Evolutionary conservation across 2,888 invertebrate genomes (phyloP), one percentile per base, ranked within the genome.

Genomic region (Halictus quadricinctus): DNA sequence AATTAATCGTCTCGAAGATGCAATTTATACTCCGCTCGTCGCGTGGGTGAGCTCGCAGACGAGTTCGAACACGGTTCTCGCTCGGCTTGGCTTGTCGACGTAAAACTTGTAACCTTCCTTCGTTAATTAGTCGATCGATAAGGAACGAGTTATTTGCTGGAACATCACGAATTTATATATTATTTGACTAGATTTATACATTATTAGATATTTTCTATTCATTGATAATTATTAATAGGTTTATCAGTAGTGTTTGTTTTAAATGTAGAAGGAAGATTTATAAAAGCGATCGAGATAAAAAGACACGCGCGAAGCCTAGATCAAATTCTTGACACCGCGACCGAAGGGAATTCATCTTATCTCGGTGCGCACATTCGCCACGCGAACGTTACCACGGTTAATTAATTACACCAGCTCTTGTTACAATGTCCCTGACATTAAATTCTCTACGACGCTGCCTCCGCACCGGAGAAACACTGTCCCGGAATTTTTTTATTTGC

Each of bases 381-480:
- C 74, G 50, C 79, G 79, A 83, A 76, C 80, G 79, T 74, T 72
- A 21, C 81, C 48, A 54, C 75, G 77, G 41, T 80, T 84, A 80
- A 88, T 83, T 88, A 90, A 89, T 88, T 87, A 89, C 58, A 89
- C 58, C 70, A 75, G 50, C 81, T 82, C 43, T 72, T 64, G 83
- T 85, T 74, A 76, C 76, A 54, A 64, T 43, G 80, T 54, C 81
- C 80, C 58, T 85, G 88, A 83, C 84, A 86, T 84, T 88, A 79
- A 75, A 72, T 73, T 76, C 21, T 54, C 46, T 36, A 18, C 50
- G 58, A 21, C 58, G 41, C 15, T 41, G 21, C 41, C 43, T 69
- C 1, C 69, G 0, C 69, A n/a, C 10, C 41, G 69, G 21, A 21
- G 41, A 41, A 41, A 69, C n/a, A 69, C 21, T 10, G 10, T 41